Base-by-base conservation (phyloP, 1,140 invertebrate genomes). In the Heliconius eleuchia region DNA sequence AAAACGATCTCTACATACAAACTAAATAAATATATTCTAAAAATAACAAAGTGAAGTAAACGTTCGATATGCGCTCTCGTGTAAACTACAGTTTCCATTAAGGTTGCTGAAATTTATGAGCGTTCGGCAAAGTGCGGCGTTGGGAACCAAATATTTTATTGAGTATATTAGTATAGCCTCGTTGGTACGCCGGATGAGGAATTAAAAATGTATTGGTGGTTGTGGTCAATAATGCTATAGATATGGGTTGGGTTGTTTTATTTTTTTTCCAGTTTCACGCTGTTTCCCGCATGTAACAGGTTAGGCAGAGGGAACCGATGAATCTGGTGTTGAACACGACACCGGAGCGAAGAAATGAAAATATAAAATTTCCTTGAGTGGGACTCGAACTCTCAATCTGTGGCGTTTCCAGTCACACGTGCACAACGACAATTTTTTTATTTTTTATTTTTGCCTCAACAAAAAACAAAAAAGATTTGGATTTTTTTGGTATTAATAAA, bases 61-160 rank as follows among this genome's bases (percentile, higher is more conserved):
- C 60, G 60, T 13, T 66, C 27, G 60, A 66, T 66, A n/a, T 30
- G 23, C 55, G n/a, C 60, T 66, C 60, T 30, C 16, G 60, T 66
- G 60, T 66, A 66, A 66, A 66, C 60, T 66, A 27, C 60, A 66
- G 60, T 30, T 66, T 30, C 60, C 60, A 66, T 66, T 66, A 66
- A 66, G 27, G 60, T 23, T 66, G n/a, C 11, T 27, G 23, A 66
- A 66, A 66, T 66, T 66, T 66, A 66, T 66, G 60, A 66, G 60
- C 60, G 60, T 30, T 66, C 27, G 30, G 60, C 23, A 30, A 30
- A 66, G 60, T 66, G 60, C 60, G 16, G 60, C 60, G 27, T 66
- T 66, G 27, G 60, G 27, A 66, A 66, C 30, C 30, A 66, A 66
- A 66, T 30, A 66, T 66, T 66, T 66, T 66, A 66, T 66, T 16